A percentile compares a stretch with the other conserved stretches of the same genome.
Evolutionary conservation across 2,888 invertebrate genomes (phyloP).

Genomic region (Sesamia inferens): DNA sequence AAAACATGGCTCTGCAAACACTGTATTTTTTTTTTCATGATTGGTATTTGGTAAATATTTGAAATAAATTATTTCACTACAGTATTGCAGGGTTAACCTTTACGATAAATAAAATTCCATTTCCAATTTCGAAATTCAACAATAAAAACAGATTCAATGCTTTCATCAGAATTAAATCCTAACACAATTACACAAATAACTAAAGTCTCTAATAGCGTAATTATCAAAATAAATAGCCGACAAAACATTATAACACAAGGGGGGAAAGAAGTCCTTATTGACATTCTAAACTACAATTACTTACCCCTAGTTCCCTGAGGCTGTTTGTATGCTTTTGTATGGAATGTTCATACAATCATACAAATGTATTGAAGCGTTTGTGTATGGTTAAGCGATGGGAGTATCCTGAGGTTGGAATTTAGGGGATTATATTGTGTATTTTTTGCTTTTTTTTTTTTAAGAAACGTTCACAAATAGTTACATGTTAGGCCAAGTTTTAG

Average conservation of each 20-base stretch:
- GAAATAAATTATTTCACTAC: neutral
- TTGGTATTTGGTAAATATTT: too few species aligned
- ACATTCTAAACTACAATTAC: constrained; percentile 66
- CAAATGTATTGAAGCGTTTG: constrained; percentile 55
- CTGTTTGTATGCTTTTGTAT: constrained; percentile 38
- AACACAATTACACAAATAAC: constrained; percentile 30
- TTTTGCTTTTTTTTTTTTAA: neutral
- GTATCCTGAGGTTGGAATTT: constrained; percentile 13
- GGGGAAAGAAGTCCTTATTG: constrained; percentile 49
- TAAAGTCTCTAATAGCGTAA: constrained; percentile 44
- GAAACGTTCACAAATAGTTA: too few species aligned
- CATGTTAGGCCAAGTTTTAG: too few species aligned
- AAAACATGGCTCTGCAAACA: too few species aligned
- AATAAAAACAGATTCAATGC: neutral
- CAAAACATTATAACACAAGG: constrained; percentile 55
- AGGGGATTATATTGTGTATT: neutral
- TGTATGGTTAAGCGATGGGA: constrained; percentile 22
- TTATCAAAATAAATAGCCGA: constrained; percentile 55
- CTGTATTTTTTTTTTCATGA: too few species aligned
- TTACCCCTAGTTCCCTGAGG: constrained; percentile 47
- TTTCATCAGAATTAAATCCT: too few species aligned
- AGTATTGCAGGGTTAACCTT: neutral
- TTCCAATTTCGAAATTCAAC: neutral
- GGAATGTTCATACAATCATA: constrained; percentile 51
- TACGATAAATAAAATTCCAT: neutral